Percentiles rank a stretch among this genome's conserved stretches.
phyloP scores from a whole-genome alignment of 35 echinoderm and acorn worm species.

The Eucidaris tribuloides region DNA sequence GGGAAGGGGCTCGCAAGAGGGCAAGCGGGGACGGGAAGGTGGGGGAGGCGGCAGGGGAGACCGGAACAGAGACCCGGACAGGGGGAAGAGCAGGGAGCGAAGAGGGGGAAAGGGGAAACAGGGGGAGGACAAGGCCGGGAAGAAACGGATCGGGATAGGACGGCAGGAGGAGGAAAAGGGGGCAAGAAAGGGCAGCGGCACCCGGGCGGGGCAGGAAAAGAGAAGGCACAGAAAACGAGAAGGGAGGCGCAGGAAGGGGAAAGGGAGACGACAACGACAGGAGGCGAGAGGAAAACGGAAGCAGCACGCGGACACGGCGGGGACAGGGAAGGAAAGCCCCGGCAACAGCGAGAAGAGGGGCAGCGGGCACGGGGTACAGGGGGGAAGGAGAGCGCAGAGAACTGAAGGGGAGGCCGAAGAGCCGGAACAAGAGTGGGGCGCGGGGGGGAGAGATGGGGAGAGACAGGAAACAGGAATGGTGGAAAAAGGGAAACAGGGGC shows the following conservation, averaged over 20 bases:
- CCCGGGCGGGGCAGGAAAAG: too few species aligned
- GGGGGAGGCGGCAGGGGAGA: not conserved
- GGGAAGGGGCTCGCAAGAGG: not conserved
- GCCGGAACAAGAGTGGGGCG: not conserved
- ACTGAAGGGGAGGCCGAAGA: not conserved
- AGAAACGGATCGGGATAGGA: not conserved
- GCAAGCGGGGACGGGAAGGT: not conserved
- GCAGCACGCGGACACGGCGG: too few species aligned
- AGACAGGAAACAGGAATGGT: not conserved
- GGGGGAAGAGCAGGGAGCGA: not conserved
- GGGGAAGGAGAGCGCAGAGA: not conserved
- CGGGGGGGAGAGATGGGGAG: not conserved
- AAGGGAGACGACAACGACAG: not conserved
- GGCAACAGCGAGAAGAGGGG: too few species aligned
- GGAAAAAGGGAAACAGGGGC: not conserved
- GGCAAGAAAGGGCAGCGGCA: not conserved
- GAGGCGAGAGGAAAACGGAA: too few species aligned
- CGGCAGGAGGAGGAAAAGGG: not conserved
- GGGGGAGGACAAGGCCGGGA: not conserved
- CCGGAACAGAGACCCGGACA: not conserved
- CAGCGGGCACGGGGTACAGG: too few species aligned
- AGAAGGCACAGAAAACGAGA: not conserved
- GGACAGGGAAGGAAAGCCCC: too few species aligned
- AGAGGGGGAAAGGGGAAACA: not conserved
- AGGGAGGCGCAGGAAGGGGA: not conserved